phyloP scores from a whole-genome alignment of 2,797 vertebrate species.

The Enteromius viviparus region DNA sequence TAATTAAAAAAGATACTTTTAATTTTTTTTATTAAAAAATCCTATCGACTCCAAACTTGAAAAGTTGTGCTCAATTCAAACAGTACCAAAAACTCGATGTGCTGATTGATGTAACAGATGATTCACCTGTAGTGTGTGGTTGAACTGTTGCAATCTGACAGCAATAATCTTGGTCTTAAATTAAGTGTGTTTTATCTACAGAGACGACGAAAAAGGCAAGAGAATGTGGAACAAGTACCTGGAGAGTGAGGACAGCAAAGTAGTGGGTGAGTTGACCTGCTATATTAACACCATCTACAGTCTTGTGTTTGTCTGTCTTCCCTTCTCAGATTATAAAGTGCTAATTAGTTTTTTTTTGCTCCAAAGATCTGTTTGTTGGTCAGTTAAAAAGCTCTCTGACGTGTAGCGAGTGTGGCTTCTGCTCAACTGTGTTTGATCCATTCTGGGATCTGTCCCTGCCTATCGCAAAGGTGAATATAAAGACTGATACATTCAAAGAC shows the following conservation, averaged over 20 bases:
- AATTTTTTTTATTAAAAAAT: not conserved
- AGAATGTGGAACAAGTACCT: conserved; percentile 94
- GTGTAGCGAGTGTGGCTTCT: conserved; percentile 89
- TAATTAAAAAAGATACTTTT: too few relatives aligned
- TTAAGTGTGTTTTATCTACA: conserved; percentile 63
- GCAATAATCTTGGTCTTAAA: not conserved
- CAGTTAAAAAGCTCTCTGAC: conserved; percentile 95
- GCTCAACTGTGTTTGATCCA: conserved; percentile 93
- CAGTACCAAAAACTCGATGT: not conserved
- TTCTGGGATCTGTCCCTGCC: conserved; percentile 98
- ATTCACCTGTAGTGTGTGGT: not conserved
- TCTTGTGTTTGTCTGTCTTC: not conserved
- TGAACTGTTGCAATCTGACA: conserved; percentile 4
- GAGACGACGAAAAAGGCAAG: conserved; percentile 90
- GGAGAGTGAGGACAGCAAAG: conserved; percentile 93
- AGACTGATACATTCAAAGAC: not conserved
- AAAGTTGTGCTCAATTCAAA: not conserved
- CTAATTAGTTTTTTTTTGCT: not conserved
- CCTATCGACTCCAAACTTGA: not conserved
- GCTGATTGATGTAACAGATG: conserved; percentile 5
- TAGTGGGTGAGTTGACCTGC: conserved; percentile 84
- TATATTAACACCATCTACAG: not conserved
- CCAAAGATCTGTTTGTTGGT: conserved; percentile 92
- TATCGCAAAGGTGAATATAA: conserved; percentile 81
- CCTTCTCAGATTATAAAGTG: not conserved